Percentiles rank a stretch among this genome's conserved stretches.
These are phyloP conservation scores for Melanerpes aurifrons DNA, from an alignment of 2,113 vertebrate genomes.

Conservation along the genomic window DNA sequence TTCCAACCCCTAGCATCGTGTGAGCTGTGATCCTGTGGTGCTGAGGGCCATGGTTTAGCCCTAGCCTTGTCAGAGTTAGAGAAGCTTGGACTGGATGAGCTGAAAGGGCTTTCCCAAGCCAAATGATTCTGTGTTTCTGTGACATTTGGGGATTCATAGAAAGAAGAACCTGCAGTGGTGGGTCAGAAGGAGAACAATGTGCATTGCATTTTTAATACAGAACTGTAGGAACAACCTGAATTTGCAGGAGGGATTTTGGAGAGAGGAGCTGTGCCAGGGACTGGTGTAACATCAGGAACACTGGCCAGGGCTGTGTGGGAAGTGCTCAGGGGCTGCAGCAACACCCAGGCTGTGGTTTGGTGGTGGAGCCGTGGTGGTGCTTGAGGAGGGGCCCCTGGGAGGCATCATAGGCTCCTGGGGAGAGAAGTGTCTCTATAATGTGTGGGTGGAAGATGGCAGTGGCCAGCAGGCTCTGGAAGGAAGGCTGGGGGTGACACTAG, in stretches of 20 bases:
- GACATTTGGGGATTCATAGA: background rate
- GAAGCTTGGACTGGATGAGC: too few relatives aligned
- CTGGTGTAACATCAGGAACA: background rate
- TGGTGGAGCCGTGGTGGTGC: background rate
- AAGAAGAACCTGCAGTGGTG: background rate
- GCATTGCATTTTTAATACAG: background rate
- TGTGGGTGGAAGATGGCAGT: background rate
- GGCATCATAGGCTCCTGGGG: background rate
- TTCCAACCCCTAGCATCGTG: too few relatives aligned
- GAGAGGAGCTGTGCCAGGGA: background rate
- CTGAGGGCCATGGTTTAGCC: too few relatives aligned
- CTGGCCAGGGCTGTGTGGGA: background rate
- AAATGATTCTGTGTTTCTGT: too few relatives aligned
- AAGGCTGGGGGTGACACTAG: background rate
- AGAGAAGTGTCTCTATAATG: background rate
- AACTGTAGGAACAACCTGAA: background rate
- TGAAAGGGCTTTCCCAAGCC: too few relatives aligned
- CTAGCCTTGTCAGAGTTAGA: too few relatives aligned
- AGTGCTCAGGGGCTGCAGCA: background rate
- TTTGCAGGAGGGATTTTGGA: background rate
- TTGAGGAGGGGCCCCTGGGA: background rate
- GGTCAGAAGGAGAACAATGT: background rate
- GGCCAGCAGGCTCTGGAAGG: background rate
- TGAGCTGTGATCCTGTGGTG: too few relatives aligned
- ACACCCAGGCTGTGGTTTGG: rapidly evolving